phyloP scores from a whole-genome alignment of 1,140 invertebrate genomes.

The Orchesella cincta region DNA sequence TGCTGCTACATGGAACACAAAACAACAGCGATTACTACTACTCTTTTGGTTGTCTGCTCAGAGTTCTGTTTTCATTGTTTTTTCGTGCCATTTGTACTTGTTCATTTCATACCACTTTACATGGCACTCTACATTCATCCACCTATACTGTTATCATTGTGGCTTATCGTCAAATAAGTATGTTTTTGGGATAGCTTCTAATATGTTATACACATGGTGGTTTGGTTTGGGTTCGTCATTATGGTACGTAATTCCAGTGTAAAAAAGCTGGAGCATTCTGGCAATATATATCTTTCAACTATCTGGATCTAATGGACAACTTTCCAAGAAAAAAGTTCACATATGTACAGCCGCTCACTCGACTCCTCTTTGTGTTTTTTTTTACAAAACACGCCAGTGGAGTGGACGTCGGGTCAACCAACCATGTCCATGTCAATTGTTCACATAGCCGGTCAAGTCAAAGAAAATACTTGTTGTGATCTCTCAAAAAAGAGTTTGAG shows the following conservation, averaged over 20 bases:
- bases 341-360: background rate
- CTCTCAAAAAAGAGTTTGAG: background rate
- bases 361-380: background rate
- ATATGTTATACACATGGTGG: too few species aligned
- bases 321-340: background rate
- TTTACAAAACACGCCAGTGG: background rate
- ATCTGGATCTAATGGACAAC: constrained; percentile 5
- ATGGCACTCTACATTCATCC: background rate
- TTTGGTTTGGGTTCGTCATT: too few species aligned
- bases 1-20: background rate
- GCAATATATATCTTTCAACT: background rate
- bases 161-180: too few species aligned
- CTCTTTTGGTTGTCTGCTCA: background rate
- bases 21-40: background rate
- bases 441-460: background rate
- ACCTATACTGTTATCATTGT: background rate
- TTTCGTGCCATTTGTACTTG: too few species aligned
- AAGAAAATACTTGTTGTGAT: background rate
- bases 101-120: background rate
- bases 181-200: too few species aligned
- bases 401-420: background rate
- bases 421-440: background rate
- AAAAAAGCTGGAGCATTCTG: background rate
- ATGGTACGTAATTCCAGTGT: background rate
- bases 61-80: too few species aligned